Evolutionary conservation across 2,888 invertebrate genomes (phyloP).

Genomic region (Gortyna flavago): DNA sequence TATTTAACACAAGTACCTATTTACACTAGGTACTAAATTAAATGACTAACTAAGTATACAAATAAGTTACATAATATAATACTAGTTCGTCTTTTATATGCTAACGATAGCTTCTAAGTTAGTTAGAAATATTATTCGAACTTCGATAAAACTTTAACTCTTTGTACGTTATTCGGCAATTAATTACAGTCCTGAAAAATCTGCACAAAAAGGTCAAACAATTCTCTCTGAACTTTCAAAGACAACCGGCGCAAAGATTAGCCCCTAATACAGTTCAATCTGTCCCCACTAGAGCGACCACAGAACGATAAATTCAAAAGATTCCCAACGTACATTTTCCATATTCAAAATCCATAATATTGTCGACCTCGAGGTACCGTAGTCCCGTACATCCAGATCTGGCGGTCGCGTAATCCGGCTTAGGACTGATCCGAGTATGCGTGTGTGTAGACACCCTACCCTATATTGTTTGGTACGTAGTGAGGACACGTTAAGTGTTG

Average conservation of each 20-base stretch:
- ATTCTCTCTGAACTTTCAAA: neutral
- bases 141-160: neutral
- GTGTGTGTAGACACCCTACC: slow-evolving; percentile 70
- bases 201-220: neutral
- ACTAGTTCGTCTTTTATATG: neutral
- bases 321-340: slow-evolving; percentile 67
- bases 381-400: slow-evolving; percentile 78
- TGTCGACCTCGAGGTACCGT: slow-evolving; percentile 76
- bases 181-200: neutral
- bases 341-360: slow-evolving; percentile 81
- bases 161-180: neutral
- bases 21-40: too few relatives aligned
- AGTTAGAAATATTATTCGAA: neutral
- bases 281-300: slow-evolving; percentile 32
- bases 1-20: too few relatives aligned
- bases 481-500: slow-evolving; percentile 22
- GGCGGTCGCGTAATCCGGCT: slow-evolving; percentile 88
- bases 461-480: slow-evolving; percentile 66
- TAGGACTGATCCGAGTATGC: slow-evolving; percentile 81
- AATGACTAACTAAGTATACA: too few relatives aligned
- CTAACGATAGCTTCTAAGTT: neutral
- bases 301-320: slow-evolving; percentile 61
- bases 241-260: slow-evolving; percentile 1
- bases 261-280: slow-evolving; percentile 16
- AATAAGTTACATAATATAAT: too few relatives aligned